Evolutionary conservation across 2,888 invertebrate genomes (phyloP).

Genomic region (Himalopsyche anomala): DNA sequence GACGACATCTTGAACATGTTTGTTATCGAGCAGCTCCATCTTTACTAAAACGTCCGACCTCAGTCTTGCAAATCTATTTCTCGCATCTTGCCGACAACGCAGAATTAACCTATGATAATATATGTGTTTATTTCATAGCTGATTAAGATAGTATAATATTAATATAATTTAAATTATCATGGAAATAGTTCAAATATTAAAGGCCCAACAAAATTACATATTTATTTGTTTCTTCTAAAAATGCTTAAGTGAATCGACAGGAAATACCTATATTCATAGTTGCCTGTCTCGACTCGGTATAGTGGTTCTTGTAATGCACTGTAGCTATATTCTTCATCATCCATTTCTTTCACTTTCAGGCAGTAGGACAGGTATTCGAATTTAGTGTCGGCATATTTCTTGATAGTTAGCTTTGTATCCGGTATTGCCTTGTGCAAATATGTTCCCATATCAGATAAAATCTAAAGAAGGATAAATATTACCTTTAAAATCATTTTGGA

Average conservation of each 20-base stretch:
- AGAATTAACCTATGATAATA: conserved; percentile 83
- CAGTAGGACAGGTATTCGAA: conserved; percentile 99
- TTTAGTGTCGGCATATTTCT: conserved; percentile 98
- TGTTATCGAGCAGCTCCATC: conserved; percentile 97
- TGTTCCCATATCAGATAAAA: conserved; percentile 95
- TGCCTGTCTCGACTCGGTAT: conserved; percentile 98
- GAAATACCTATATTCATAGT: conserved; percentile 94
- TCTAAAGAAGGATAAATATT: conserved; percentile 74
- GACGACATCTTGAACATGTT: conserved; percentile 97
- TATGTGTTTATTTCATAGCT: neutral
- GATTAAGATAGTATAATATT: neutral
- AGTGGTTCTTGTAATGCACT: conserved; percentile 95
- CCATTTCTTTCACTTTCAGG: conserved; percentile 99
- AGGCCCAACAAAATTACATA: too few species aligned
- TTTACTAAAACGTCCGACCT: conserved; percentile 96
- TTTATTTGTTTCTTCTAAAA: too few species aligned
- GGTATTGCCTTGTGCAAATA: conserved; percentile 98
- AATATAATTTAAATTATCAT: too few species aligned
- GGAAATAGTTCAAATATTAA: too few species aligned
- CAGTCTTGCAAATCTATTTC: conserved; percentile 88
- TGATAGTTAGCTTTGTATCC: conserved; percentile 97
- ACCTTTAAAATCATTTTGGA: too few species aligned
- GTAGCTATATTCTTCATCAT: conserved; percentile 98
- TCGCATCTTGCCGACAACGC: conserved; percentile 96
- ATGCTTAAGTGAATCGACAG: neutral